Evolutionary conservation across 2,113 vertebrate species (phyloP).

Genomic region (Tretioscincus oriximinensis): DNA sequence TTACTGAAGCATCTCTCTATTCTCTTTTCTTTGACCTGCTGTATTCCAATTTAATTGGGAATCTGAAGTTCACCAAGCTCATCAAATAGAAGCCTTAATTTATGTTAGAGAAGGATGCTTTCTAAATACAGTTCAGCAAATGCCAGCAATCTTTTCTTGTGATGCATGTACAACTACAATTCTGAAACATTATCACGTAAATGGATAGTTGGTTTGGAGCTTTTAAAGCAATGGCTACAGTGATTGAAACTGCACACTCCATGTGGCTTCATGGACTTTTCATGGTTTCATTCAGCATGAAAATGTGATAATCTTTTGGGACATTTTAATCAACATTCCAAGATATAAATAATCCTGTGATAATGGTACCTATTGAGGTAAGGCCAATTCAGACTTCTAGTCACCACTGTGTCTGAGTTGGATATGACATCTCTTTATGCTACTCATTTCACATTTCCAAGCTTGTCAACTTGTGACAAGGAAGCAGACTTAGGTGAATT

Average conservation of each 20-base stretch:
- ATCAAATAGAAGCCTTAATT: conserved; percentile 10
- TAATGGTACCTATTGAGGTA: neutral
- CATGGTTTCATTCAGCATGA: neutral
- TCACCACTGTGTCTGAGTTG: neutral
- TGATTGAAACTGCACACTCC: neutral
- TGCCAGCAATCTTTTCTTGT: conserved; percentile 37
- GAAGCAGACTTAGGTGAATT: neutral
- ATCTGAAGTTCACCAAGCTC: conserved; percentile 13
- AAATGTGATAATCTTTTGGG: neutral
- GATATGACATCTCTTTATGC: neutral
- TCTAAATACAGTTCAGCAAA: conserved; percentile 29
- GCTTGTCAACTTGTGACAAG: neutral
- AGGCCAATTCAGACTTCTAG: neutral
- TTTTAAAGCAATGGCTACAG: neutral
- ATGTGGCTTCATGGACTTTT: conserved; percentile 28
- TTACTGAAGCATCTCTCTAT: conserved; percentile 16
- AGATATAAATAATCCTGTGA: neutral
- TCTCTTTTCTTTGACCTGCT: neutral
- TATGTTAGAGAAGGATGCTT: neutral
- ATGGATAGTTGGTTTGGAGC: neutral
- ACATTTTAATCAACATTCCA: neutral
- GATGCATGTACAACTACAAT: neutral
- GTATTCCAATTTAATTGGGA: conserved; percentile 25
- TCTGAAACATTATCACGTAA: neutral
- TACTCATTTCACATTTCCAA: neutral